These are phyloP conservation scores for Callipepla squamata DNA, from an alignment of 2,113 vertebrate species.

Conservation along the genomic window DNA sequence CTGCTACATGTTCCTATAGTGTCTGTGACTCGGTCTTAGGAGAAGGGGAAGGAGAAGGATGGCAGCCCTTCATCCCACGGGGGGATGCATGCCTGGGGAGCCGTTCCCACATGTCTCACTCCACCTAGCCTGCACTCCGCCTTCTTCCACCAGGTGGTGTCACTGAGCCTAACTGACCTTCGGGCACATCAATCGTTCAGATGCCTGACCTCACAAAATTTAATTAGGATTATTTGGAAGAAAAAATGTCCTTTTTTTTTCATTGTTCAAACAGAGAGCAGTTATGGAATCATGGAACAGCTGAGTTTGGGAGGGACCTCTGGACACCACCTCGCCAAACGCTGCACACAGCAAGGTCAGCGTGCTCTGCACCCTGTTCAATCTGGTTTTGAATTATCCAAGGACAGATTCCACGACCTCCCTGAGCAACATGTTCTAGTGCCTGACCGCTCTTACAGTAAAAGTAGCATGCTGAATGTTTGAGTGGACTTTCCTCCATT, in stretches of 20 bases:
- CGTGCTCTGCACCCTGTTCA: not conserved
- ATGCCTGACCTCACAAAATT: not conserved
- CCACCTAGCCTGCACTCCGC: not conserved
- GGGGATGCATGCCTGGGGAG: not conserved
- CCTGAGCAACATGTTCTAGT: not conserved
- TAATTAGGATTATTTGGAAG: not conserved
- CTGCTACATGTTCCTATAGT: no score
- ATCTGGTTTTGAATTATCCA: not conserved
- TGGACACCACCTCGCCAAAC: not conserved
- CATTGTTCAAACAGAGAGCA: not conserved
- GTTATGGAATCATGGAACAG: rapidly evolving
- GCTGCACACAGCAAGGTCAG: not conserved
- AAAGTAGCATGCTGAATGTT: no score
- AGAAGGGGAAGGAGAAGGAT: not conserved
- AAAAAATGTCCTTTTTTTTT: not conserved
- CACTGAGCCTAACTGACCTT: not conserved
- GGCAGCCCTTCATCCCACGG: not conserved
- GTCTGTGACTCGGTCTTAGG: not conserved
- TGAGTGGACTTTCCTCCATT: not conserved
- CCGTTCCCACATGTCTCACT: not conserved
- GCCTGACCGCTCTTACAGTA: no score
- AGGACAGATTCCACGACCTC: not conserved
- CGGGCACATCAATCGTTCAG: rapidly evolving
- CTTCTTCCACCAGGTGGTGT: slow-evolving; percentile 1
- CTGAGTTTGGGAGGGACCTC: not conserved